These are phyloP conservation scores for Platycheirus rosarum DNA, from an alignment of 2,888 invertebrate genomes.

Conservation along the genomic window DNA sequence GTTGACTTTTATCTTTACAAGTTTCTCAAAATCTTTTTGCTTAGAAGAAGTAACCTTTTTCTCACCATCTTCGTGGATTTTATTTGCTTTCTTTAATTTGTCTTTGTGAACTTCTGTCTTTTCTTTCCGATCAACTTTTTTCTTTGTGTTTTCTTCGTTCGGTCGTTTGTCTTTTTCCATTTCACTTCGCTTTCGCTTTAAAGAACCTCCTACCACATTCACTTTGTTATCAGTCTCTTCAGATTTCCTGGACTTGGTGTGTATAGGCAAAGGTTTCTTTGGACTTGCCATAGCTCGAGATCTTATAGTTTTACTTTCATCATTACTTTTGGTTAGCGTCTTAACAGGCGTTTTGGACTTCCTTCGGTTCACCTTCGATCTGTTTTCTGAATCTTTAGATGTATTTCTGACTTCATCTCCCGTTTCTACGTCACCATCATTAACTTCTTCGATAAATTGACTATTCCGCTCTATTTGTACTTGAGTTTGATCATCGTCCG, in stretches of 20 bases:
- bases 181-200: constrained; percentile 13
- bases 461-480: constrained; percentile 49
- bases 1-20: background rate
- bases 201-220: background rate
- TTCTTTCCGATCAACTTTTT: background rate
- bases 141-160: background rate
- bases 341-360: constrained; percentile 40
- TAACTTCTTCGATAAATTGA: constrained; percentile 25
- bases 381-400: background rate
- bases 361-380: constrained; percentile 16
- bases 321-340: constrained; percentile 6
- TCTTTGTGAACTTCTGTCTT: background rate
- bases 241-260: constrained; percentile 3
- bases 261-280: constrained; percentile 3
- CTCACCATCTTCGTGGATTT: background rate
- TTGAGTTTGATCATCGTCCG: constrained; percentile 68
- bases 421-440: background rate
- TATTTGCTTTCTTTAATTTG: background rate
- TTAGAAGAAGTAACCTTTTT: background rate
- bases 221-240: background rate
- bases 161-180: background rate
- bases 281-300: constrained; percentile 28
- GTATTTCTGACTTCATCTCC: background rate
- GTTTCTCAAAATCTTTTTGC: background rate
- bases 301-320: constrained; percentile 34